These are phyloP conservation scores for Epirrhoe alternata DNA, from an alignment of 2,888 invertebrate genomes.

Conservation along the genomic window DNA sequence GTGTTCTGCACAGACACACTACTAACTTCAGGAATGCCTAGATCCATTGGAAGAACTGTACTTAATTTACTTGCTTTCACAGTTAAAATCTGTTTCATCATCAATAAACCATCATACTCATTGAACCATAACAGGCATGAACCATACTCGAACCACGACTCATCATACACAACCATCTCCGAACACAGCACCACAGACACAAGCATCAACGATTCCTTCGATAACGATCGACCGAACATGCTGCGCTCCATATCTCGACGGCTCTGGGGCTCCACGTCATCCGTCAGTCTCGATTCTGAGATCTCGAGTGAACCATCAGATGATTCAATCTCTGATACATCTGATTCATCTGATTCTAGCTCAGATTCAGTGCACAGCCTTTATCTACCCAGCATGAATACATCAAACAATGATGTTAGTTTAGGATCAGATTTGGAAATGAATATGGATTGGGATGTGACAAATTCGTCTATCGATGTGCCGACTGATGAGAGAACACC, in stretches of 20 bases:
- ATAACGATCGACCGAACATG: neutral
- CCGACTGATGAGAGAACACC: constrained; percentile 41
- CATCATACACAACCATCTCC: constrained; percentile 63
- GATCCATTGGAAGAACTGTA: too few species aligned
- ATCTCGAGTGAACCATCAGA: neutral
- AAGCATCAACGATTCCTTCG: constrained; percentile 49
- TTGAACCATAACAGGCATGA: constrained; percentile 19
- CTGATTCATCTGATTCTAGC: neutral
- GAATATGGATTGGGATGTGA: constrained; percentile 56
- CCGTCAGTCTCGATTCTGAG: neutral
- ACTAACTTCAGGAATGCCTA: too few species aligned
- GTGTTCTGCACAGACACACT: too few species aligned
- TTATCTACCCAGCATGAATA: neutral
- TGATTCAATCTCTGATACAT: neutral
- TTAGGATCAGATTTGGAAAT: constrained; percentile 23
- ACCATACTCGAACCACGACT: constrained; percentile 20
- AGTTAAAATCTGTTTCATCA: too few species aligned
- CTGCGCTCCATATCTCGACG: neutral
- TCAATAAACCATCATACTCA: neutral
- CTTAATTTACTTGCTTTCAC: too few species aligned
- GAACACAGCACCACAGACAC: constrained; percentile 70
- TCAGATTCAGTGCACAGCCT: neutral
- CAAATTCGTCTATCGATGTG: constrained; percentile 49
- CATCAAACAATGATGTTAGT: neutral
- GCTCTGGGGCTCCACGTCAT: neutral